Evolutionary conservation across 2,888 invertebrate species (phyloP), one percentile per base, ranked within the genome.

Genomic region (Andrena flavipes): DNA sequence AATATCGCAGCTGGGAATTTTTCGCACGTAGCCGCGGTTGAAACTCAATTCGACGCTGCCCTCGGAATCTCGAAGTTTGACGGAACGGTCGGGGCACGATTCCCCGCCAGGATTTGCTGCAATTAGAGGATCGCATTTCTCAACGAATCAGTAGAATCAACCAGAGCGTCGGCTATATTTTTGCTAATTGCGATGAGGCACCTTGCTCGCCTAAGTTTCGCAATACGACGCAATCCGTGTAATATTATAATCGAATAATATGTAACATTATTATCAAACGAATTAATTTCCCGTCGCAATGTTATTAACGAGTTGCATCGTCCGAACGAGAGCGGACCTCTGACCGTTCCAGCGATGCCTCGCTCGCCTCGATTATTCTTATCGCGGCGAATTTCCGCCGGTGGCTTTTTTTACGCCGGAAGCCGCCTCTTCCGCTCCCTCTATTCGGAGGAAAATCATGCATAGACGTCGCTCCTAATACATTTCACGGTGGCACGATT

Each of bases 341-440:
- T 62, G 54, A 33, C 33, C 72, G 51, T 56, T 16, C 8, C n/a
- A 35, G 56, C 59, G 68, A 29, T 80, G 51, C 49, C 63, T 62
- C 56, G 70, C 49, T 20, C 35, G 63, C 51, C 72, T 76, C 78
- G 86, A 87, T 87, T 87, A 85, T 82, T 74, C 85, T 88, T 88
- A 88, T 88, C 88, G 77, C 81, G 71, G 69, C 63, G 76, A 85
- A 86, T 88, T 85, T 90, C 90, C 89, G 90, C 73, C 70, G 69
- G 67, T 70, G 80, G 76, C 74, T 73, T 89, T 89, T 89, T 88
- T 86, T 56, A 65, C 54, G 76, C 87, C 90, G 91, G 91, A 91
- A 91, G 84, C 87, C 85, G 85, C 74, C 86, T 85, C 89, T 91
- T 91, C 90, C 91, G 89, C 74, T 84, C 67, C 2, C 16, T 20